A percentile compares a stretch with the other conserved stretches of the same genome.
These are phyloP conservation scores for Oreochromis tanganicae DNA, from an alignment of 2,113 vertebrate genomes.

Conservation along the genomic window DNA sequence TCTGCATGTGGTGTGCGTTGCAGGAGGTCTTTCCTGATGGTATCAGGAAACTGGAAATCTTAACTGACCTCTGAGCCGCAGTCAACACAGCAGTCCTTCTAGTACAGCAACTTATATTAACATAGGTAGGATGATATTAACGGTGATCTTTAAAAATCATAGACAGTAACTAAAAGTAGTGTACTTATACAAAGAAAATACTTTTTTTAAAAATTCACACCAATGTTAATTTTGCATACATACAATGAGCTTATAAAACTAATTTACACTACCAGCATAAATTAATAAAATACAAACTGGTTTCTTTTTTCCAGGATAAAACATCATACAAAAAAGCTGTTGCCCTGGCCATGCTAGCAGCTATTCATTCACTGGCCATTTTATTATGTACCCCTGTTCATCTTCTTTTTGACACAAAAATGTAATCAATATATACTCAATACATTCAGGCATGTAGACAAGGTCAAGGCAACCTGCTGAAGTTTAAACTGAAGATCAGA, in stretches of 20 bases:
- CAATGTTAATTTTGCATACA: background rate
- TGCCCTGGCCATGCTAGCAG: background rate
- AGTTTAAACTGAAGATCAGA: background rate
- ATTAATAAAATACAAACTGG: background rate
- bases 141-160: background rate
- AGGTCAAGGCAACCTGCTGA: background rate
- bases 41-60: constrained; percentile 18
- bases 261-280: background rate
- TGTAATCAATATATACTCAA: background rate
- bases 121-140: background rate
- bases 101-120: background rate
- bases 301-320: background rate
- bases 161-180: background rate
- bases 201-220: fast-evolving
- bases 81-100: background rate
- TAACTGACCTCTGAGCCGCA: background rate
- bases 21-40: background rate
- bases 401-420: background rate
- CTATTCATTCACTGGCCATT: background rate
- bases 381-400: background rate
- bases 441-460: background rate
- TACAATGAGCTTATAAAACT: background rate
- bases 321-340: background rate
- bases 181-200: background rate
- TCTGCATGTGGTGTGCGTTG: background rate